phyloP scores from a whole-genome alignment of 2,113 vertebrate species.

The Dolichotis patagonum region DNA sequence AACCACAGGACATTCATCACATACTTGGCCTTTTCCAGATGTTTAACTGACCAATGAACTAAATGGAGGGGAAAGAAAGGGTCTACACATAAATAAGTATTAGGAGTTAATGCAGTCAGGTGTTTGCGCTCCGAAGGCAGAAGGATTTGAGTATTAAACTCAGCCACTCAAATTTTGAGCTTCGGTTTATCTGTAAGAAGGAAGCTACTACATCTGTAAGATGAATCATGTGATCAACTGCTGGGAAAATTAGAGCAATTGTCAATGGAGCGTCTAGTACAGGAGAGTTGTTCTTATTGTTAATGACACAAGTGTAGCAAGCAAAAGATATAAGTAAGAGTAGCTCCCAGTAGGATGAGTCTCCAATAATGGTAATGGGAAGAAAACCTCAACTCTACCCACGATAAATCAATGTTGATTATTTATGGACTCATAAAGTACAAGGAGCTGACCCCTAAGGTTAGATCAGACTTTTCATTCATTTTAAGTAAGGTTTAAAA shows the following conservation, averaged over 20 bases:
- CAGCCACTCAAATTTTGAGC: not conserved
- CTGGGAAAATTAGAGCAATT: not conserved
- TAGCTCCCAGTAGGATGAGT: not conserved
- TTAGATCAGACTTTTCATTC: not conserved
- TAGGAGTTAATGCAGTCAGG: not conserved
- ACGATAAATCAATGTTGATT: not conserved
- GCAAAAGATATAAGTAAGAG: not conserved
- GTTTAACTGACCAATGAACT: not conserved
- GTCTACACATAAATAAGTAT: not conserved
- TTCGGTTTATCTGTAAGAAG: not conserved
- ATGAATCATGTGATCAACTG: not conserved
- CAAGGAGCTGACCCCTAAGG: not conserved
- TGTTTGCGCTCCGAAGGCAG: not conserved
- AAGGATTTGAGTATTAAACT: not conserved
- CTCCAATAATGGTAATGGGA: not conserved
- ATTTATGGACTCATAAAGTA: not conserved
- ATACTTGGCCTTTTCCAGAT: not conserved
- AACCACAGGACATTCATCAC: not conserved
- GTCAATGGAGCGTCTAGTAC: not conserved
- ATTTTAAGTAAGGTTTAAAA: conserved; percentile 24
- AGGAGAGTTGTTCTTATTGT: not conserved
- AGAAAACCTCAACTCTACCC: not conserved
- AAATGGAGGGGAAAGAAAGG: not conserved
- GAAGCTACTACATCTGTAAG: not conserved
- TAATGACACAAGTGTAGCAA: not conserved